Evolutionary conservation across 2,797 vertebrate species (phyloP), one percentile per base, ranked within the genome.

Genomic region (Limosa lapponica): DNA sequence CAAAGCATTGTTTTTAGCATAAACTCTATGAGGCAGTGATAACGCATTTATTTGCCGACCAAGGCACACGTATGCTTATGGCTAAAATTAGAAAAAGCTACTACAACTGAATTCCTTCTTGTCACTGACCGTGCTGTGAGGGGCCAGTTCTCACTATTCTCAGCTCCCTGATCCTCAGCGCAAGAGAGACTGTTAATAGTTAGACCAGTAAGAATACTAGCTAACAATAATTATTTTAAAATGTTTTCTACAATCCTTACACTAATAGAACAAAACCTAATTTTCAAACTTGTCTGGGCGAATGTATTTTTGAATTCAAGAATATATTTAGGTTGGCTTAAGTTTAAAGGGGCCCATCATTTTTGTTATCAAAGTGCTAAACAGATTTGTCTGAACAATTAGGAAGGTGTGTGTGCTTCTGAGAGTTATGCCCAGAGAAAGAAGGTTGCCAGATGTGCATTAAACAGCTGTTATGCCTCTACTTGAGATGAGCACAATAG

Each of bases 351-450:
- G 22, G 6, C 27, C 37, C 18, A 25, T 85, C 22, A 28, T 80
- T 97, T 82, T 94, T 87, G 44, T 93, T 96, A 84, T 70, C 77
- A n/a, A 52, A 62, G 17, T 54, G 34, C 90, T 94, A 13, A 79
- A 79, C 32, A 79, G 77, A 44, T 97, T 95, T 95, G 82, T 92
- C 82, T 95, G 58, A 94, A 71, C 79, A 83, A 37, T 87, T 67
- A 41, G 28, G 83, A 61, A 70, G 73, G 39, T 52, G 79, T 36
- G 1, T 58, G 17, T 79, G 15, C 75, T 36, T 59, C 6, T 41
- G 48, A 82, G 71, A 89, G 62, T 73, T 91, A 44, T 61, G 65
- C 62, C 82, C 20, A 39, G 88, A 91, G 75, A 90, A 92, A 84
- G n/a, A 71, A 54, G 66, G 44, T 51, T 80, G 83, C 62, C 37